Base-by-base conservation (phyloP, 2,113 vertebrate species). In the Takifugu flavidus region DNA sequence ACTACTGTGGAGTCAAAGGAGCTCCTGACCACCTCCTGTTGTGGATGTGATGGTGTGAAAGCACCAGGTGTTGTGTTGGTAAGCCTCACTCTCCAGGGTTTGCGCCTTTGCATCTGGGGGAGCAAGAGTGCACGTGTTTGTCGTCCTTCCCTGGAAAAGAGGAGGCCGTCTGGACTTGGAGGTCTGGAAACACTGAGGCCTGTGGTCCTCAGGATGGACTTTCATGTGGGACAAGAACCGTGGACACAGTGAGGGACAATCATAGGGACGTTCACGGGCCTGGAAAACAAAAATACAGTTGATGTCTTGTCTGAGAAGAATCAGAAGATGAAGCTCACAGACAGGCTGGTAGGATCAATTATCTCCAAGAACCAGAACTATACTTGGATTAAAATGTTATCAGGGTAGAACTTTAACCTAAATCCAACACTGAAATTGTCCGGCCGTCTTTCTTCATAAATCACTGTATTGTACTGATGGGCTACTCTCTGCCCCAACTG, bases 141-240 rank as follows among this genome's bases (percentile, higher is more conserved):
- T 27, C 12, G 11, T 65, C 54, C 28, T 67, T 42, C 29, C 64
- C 65, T 55, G 55, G 66, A 75, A 75, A 62, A 50, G 59, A 79
- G 72, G 59, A 56, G 62, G 59, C 0, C 49, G 67, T 56, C 60
- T 70, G 64, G 82, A 66, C 6, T 51, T 62, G 34, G 59, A 74
- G 47, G 57, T 78, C 31, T 62, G 59, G 50, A 77, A 42, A 59
- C 56, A 46, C 6, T 58, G 44, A 27, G 73, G 79, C 25, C 65
- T 64, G 47, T 66, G 56, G 59, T 74, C 74, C 13, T 77, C 31
- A 15, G 78, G 86, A 55, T 68, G 78, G 43, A 79, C 70, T 69
- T 79, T 89, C 86, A 91, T 89, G 53, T 89, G 83, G 61, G 73
- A 78, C 29, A 74, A 39, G 59, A 91, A 92, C 6, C 89, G 86